Evolutionary conservation across 2,888 invertebrate genomes (phyloP).

Genomic region (Pyrrhia umbra): DNA sequence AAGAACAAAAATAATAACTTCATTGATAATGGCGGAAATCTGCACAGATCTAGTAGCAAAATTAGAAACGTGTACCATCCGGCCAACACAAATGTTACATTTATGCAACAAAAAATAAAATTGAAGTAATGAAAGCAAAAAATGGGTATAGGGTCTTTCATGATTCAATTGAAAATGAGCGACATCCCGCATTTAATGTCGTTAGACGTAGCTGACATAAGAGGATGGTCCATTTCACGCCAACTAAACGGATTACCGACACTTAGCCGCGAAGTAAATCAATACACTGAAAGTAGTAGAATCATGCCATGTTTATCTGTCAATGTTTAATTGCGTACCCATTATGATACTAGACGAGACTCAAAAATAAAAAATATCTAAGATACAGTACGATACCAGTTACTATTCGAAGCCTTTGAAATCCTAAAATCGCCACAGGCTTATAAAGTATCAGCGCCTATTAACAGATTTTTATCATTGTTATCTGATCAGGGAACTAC

Average conservation of each 20-base stretch:
- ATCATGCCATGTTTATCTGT: not conserved
- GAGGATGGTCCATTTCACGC: conserved; percentile 57
- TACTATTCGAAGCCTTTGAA: no score
- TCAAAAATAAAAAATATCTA: not conserved
- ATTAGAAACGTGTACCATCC: not conserved
- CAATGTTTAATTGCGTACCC: not conserved
- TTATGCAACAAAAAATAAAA: conserved; percentile 22
- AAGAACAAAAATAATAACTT: not conserved
- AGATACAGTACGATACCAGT: no score
- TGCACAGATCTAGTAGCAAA: not conserved
- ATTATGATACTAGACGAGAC: not conserved
- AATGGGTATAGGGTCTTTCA: conserved; percentile 49
- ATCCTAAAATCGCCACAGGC: no score
- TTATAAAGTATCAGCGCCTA: no score
- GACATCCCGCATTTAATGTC: conserved; percentile 56
- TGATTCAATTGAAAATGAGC: conserved; percentile 56
- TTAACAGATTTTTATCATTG: not conserved
- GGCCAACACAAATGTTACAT: not conserved
- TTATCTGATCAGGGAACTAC: not conserved
- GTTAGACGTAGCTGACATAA: conserved; percentile 41
- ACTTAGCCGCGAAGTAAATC: conserved; percentile 38
- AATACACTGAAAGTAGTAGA: conserved; percentile 25
- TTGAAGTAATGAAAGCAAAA: conserved; percentile 45
- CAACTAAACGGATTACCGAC: conserved; percentile 51
- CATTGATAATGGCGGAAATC: not conserved